Conservation (phyloP, 1,140 invertebrate species). For the Asobara japonica region DNA sequence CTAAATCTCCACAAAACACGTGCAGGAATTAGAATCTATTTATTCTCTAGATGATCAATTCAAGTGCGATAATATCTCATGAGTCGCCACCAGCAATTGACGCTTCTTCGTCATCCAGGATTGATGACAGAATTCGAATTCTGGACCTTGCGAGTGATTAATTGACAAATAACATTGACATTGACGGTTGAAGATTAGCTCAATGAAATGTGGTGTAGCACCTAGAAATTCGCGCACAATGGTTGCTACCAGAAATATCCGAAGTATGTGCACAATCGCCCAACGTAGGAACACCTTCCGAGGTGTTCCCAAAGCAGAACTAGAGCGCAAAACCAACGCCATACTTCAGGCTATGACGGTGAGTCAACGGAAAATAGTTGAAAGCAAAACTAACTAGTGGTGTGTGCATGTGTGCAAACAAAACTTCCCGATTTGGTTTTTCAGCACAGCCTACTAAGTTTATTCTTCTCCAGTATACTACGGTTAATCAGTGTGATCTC, state of each 20-base stretch:
- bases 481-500: too few species aligned
- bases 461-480: too few species aligned
- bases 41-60: background rate
- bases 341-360: conserved; percentile 81
- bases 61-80: background rate
- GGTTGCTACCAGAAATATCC: conserved; percentile 29
- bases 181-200: background rate
- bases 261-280: conserved; percentile 40
- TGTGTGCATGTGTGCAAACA: too few species aligned
- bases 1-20: background rate
- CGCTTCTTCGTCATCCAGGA: background rate
- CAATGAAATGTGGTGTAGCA: background rate
- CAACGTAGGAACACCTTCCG: conserved; percentile 72
- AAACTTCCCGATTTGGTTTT: too few species aligned
- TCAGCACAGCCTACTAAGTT: too few species aligned
- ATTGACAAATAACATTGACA: background rate
- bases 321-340: conserved; percentile 75
- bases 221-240: conserved; percentile 12
- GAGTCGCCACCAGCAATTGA: background rate
- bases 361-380: conserved; percentile 58
- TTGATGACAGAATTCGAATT: background rate
- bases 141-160: background rate
- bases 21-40: background rate
- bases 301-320: conserved; percentile 79
- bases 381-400: too few species aligned